phyloP scores from a whole-genome alignment of 2,888 invertebrate species.

The Mesochorus sp. region DNA sequence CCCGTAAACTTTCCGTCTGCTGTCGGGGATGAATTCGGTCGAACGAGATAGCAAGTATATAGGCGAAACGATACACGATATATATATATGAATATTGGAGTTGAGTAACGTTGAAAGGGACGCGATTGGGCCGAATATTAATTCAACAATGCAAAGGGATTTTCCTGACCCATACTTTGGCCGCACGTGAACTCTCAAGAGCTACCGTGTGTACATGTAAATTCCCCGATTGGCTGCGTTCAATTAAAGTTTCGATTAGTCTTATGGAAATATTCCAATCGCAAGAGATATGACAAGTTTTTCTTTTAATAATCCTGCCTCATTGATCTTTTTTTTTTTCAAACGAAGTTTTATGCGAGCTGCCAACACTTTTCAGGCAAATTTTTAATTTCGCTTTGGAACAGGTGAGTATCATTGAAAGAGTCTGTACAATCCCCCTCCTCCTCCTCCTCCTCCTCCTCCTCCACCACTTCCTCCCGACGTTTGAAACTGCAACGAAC shows the following conservation, averaged over 20 bases:
- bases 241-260: slow-evolving; percentile 60
- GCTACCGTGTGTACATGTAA: slow-evolving; percentile 48
- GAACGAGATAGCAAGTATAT: neutral
- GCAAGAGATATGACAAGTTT: slow-evolving; percentile 48
- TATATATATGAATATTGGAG: slow-evolving; percentile 48
- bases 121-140: slow-evolving; percentile 48
- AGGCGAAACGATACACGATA: slow-evolving; percentile 25
- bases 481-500: slow-evolving; percentile 26
- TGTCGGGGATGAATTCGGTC: slow-evolving; percentile 1
- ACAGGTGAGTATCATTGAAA: neutral
- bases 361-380: neutral
- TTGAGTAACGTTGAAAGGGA: slow-evolving; percentile 5
- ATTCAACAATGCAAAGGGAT: slow-evolving; percentile 52
- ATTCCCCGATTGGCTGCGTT: slow-evolving; percentile 55
- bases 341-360: neutral
- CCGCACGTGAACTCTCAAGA: slow-evolving; percentile 36
- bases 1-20: neutral
- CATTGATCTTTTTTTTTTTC: slow-evolving; percentile 5
- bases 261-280: slow-evolving; percentile 36
- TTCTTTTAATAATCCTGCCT: slow-evolving; percentile 15
- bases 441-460: too few relatives aligned
- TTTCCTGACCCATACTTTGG: slow-evolving; percentile 18
- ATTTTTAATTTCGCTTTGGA: neutral
- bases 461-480: slow-evolving; percentile 4
- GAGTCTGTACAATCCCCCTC: slow-evolving; percentile 23